phyloP scores from a whole-genome alignment of 2,113 vertebrate species.

The Eulacestoma nigropectus region DNA sequence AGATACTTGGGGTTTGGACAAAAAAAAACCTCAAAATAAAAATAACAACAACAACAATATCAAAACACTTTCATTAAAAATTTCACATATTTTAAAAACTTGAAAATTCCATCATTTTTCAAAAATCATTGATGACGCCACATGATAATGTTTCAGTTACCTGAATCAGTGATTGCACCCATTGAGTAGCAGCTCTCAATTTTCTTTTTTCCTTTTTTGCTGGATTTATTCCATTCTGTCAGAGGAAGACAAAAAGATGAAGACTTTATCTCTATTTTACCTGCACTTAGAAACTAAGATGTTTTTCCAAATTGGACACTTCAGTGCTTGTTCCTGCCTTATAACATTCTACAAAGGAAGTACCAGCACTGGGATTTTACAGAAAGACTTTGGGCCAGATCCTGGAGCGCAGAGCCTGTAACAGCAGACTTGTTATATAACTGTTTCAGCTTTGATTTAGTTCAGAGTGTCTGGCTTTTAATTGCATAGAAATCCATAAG shows the following conservation, averaged over 20 bases:
- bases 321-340: background rate
- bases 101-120: background rate
- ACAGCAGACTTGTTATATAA: background rate
- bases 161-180: background rate
- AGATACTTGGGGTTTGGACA: background rate
- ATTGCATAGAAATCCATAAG: background rate
- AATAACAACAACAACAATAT: background rate
- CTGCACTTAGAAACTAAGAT: background rate
- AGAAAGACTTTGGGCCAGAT: background rate
- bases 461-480: background rate
- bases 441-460: background rate
- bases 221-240: background rate
- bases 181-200: background rate
- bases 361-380: background rate
- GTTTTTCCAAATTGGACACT: background rate
- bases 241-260: background rate
- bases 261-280: background rate
- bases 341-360: background rate
- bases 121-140: background rate
- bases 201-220: background rate
- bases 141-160: background rate
- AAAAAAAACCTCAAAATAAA: rapidly evolving
- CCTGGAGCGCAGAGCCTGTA: background rate
- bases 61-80: background rate
- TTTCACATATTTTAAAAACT: background rate